Evolutionary conservation across 2,888 invertebrate species (phyloP).

Genomic region (Gisinianus flammeolus): DNA sequence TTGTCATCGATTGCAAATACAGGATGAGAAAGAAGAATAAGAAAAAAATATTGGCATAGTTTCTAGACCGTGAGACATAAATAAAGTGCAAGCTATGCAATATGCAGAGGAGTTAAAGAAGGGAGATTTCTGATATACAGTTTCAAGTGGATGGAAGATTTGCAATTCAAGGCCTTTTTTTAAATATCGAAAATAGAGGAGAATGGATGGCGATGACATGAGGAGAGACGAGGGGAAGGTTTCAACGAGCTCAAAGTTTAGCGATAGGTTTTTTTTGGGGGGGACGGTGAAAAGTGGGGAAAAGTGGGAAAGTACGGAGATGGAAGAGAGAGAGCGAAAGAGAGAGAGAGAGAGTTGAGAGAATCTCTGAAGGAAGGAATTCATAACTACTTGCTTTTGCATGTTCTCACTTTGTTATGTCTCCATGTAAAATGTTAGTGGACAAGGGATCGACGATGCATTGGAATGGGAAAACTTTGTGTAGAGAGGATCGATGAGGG

Average conservation of each 20-base stretch:
- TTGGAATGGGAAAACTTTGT: constrained; percentile 38
- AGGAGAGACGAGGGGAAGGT: background rate
- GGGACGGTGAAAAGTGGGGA: background rate
- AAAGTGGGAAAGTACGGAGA: background rate
- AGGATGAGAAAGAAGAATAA: no score
- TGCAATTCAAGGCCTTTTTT: background rate
- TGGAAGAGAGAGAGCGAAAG: background rate
- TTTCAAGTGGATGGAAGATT: background rate
- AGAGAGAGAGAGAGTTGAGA: background rate
- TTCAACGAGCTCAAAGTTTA: no score
- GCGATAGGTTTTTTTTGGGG: background rate
- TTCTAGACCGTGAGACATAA: no score
- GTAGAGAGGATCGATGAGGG: constrained; percentile 4
- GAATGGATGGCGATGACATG: background rate
- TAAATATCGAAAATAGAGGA: background rate
- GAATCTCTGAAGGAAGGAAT: background rate
- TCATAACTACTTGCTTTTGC: background rate
- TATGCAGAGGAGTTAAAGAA: no score
- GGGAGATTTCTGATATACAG: background rate
- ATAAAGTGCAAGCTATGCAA: no score
- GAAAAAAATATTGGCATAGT: no score
- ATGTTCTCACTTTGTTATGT: background rate
- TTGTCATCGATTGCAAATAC: no score
- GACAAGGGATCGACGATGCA: constrained; percentile 15
- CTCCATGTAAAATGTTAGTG: background rate